A percentile compares a stretch with the other conserved stretches of the same genome.
phyloP scores from a whole-genome alignment of 2,888 invertebrate species.

The Agelastica alni region DNA sequence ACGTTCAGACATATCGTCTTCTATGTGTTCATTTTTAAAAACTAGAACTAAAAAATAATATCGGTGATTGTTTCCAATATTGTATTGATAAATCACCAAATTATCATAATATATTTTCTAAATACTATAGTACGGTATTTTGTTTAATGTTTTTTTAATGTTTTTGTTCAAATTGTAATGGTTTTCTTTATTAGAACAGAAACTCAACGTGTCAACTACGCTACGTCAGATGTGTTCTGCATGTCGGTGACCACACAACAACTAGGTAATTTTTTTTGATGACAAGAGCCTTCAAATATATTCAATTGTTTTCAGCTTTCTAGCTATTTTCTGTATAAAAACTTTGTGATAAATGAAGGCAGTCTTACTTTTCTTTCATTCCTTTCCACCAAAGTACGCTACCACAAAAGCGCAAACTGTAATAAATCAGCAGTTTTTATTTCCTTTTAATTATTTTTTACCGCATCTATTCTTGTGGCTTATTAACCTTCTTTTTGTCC shows the following conservation, averaged over 20 bases:
- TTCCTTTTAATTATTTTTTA: conserved; percentile 27
- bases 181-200: no score
- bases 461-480: conserved; percentile 17
- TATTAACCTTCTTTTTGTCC: conserved; percentile 21
- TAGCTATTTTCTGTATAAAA: neutral
- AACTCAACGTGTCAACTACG: no score
- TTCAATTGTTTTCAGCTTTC: neutral
- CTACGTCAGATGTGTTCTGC: no score
- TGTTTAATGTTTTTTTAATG: no score
- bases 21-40: no score
- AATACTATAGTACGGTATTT: no score
- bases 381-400: conserved; percentile 8
- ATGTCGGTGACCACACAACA: neutral
- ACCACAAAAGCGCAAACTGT: conserved; percentile 14
- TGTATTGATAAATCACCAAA: no score
- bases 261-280: neutral
- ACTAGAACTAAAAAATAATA: no score
- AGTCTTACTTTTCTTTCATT: conserved; percentile 4
- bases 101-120: no score
- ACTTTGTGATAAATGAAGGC: conserved; percentile 7
- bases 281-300: neutral
- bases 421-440: conserved; percentile 25
- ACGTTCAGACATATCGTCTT: no score
- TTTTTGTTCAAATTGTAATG: no score
- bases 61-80: no score